A percentile compares a stretch with the other conserved stretches of the same genome.
Evolutionary conservation across 2,888 invertebrate genomes (phyloP).

Genomic region (Caprella mutica): DNA sequence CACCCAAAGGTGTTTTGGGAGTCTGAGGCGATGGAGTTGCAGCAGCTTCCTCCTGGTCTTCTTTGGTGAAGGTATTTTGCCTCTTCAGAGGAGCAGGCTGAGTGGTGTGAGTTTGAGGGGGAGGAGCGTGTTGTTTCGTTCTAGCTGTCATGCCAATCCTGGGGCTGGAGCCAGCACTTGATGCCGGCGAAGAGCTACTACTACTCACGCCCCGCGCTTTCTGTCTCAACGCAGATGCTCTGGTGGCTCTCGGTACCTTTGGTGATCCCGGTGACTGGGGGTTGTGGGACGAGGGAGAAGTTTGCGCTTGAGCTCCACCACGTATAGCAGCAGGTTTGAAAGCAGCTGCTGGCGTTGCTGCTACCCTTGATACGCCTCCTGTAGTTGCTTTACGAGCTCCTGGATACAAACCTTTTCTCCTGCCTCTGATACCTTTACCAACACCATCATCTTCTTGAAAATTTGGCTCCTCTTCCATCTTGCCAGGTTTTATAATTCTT

Average conservation of each 20-base stretch:
- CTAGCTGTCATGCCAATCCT: slow-evolving; percentile 38
- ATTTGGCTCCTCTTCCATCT: slow-evolving; percentile 38
- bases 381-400: slow-evolving; percentile 19
- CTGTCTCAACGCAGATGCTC: slow-evolving; percentile 39
- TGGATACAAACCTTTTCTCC: slow-evolving; percentile 47
- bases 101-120: neutral
- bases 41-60: slow-evolving; percentile 40
- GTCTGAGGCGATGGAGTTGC: slow-evolving; percentile 12
- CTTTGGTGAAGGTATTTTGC: slow-evolving; percentile 86
- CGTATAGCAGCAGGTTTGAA: slow-evolving; percentile 33
- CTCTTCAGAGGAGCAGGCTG: slow-evolving; percentile 50
- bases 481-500: slow-evolving; percentile 46
- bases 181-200: slow-evolving; percentile 31
- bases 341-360: slow-evolving; percentile 14
- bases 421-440: slow-evolving; percentile 53
- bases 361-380: neutral
- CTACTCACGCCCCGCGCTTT: slow-evolving; percentile 29
- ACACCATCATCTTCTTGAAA: too few species aligned
- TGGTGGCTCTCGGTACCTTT: slow-evolving; percentile 37
- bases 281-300: slow-evolving; percentile 10
- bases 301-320: slow-evolving; percentile 30
- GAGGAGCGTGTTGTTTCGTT: slow-evolving; percentile 34
- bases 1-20: slow-evolving; percentile 31
- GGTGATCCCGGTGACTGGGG: slow-evolving; percentile 40
- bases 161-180: slow-evolving; percentile 36